Evolutionary conservation across 2,113 vertebrate genomes (phyloP).

Genomic region (Poeciliopsis turrubarensis): DNA sequence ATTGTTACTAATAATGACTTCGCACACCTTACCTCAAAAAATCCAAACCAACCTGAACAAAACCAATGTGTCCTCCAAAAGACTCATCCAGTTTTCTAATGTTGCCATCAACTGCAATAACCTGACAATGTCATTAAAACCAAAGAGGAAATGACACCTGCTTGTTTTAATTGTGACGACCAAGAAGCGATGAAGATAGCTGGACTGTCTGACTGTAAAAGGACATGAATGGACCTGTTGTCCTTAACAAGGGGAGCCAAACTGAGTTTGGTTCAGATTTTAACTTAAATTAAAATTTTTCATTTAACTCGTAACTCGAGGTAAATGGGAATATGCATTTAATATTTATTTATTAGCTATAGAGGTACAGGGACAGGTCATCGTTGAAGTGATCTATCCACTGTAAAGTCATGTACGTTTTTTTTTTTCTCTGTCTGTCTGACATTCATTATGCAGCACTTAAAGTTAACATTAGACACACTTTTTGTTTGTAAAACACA

Average conservation of each 20-base stretch:
- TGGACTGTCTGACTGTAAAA: slow-evolving; percentile 79
- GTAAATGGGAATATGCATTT: slow-evolving; percentile 83
- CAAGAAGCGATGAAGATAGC: slow-evolving; percentile 74
- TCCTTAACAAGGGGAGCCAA: slow-evolving; percentile 73
- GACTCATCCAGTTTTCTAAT: slow-evolving; percentile 10
- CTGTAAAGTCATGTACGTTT: slow-evolving; percentile 73
- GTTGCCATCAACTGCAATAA: slow-evolving; percentile 13
- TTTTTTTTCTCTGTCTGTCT: slow-evolving; percentile 69
- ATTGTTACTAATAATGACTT: no score
- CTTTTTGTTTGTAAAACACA: slow-evolving; percentile 77
- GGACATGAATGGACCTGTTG: slow-evolving; percentile 55
- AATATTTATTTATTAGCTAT: slow-evolving; percentile 85
- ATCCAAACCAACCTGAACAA: not conserved
- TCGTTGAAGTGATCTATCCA: slow-evolving; percentile 73
- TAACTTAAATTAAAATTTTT: slow-evolving; percentile 80
- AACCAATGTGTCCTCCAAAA: slow-evolving; percentile 1
- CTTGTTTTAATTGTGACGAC: slow-evolving; percentile 42
- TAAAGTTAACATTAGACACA: slow-evolving; percentile 72
- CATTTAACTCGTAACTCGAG: slow-evolving; percentile 70
- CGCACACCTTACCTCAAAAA: not conserved
- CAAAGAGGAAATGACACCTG: slow-evolving; percentile 21
- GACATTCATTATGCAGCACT: slow-evolving; percentile 72
- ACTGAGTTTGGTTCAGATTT: slow-evolving; percentile 78
- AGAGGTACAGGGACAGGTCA: slow-evolving; percentile 70
- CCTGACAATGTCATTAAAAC: slow-evolving; percentile 26